Conservation (phyloP, 2,113 vertebrate genomes). For the Protomyctophum bolini region DNA sequence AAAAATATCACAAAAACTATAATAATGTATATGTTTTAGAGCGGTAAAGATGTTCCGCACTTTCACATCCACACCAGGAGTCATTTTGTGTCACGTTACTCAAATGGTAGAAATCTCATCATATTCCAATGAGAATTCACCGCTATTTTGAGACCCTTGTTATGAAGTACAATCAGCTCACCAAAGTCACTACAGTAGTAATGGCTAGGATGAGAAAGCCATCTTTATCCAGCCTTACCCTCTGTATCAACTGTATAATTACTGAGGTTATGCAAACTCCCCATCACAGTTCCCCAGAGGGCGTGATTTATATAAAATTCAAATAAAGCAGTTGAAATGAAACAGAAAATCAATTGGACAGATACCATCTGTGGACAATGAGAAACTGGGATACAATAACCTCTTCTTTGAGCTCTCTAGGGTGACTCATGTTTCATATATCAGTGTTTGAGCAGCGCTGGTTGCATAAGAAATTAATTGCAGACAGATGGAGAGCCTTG, state of each 20-base stretch:
- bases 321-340: neutral
- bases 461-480: slow-evolving; percentile 23
- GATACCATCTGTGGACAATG: neutral
- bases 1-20: too few relatives aligned
- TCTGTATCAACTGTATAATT: neutral
- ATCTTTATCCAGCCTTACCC: neutral
- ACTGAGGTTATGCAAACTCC: neutral
- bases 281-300: neutral
- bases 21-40: too few relatives aligned
- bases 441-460: slow-evolving; percentile 23
- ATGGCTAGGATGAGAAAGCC: neutral
- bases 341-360: neutral
- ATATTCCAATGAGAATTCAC: neutral
- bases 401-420: slow-evolving; percentile 3
- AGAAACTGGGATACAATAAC: slow-evolving; percentile 1
- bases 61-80: too few relatives aligned
- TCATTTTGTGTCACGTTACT: too few relatives aligned
- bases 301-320: neutral
- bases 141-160: neutral
- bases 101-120: too few relatives aligned
- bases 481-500: slow-evolving; percentile 32
- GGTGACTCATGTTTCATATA: slow-evolving; percentile 30
- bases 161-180: neutral
- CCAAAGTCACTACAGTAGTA: neutral
- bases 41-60: too few relatives aligned